Base-by-base conservation (phyloP, 2,888 invertebrate genomes). In the Drepana falcataria region DNA sequence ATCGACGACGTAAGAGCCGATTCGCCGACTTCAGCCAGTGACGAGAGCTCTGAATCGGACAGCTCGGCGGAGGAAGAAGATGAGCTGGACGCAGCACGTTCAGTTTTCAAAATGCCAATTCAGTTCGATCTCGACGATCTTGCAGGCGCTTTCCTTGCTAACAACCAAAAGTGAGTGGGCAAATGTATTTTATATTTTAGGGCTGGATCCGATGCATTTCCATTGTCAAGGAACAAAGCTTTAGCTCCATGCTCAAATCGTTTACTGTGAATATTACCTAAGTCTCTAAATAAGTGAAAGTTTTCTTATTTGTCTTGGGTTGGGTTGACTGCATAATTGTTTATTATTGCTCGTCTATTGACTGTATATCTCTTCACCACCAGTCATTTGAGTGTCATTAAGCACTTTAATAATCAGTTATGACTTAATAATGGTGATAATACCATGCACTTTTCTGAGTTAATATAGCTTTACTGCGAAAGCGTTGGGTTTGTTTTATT, bases 91-190 rank as follows among this genome's bases (percentile, higher is more conserved):
- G 86, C 92, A 64, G 87, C 91, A 61, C 81, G 92, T 51, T 94
- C 83, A 78, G 93, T 85, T 70, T 92, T 95, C 76, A 95, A 95
- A 80, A 87, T 96, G 78, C 96, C 96, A 57, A 92, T 96, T 56
- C 95, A 96, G 81, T 93, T 97, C 75, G 95, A 96, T 85, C 93
- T 96, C 59, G 96, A 96, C 71, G 96, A 96, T 61, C 91, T 96
- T 58, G 95, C 96, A 37, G 95, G 95, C 48, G 95, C 94, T 40
- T 91, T 94, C 79, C 87, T 95, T 69, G 94, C 94, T 62, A 94
- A 94, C 79, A 94, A 93, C 74, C 94, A 94, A 75, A 93, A 94
- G 92, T 94, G 79, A 83, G 84, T 74, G 21, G 21, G 21, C 21
- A 5, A 47, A 35, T 48, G 35, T 48, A 35, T 34, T 33, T 34